These are phyloP conservation scores for Uloborus diversus DNA, from an alignment of 1,140 invertebrate species.

Conservation along the genomic window DNA sequence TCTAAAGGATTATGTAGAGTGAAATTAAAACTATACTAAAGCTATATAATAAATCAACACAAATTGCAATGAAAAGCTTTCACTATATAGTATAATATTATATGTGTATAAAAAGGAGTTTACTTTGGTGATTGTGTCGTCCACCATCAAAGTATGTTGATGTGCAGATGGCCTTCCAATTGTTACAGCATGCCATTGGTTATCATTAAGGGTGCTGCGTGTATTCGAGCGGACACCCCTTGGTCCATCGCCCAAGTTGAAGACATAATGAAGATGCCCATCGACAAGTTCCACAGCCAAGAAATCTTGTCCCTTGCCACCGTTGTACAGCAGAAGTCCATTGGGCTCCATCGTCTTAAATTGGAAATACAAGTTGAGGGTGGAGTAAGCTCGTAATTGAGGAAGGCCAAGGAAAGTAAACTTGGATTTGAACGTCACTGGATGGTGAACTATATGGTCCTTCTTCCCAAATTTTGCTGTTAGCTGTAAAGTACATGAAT, in stretches of 20 bases:
- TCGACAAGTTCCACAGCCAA: slow-evolving; percentile 88
- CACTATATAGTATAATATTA: no score
- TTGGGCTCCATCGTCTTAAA: slow-evolving; percentile 92
- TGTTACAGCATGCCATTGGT: slow-evolving; percentile 92
- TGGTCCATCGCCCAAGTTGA: slow-evolving; percentile 92
- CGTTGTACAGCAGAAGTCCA: slow-evolving; percentile 92
- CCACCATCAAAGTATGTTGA: slow-evolving; percentile 89
- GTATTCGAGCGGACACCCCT: slow-evolving; percentile 83
- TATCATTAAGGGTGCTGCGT: slow-evolving; percentile 86
- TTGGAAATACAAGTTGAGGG: slow-evolving; percentile 89
- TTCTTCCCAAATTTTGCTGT: slow-evolving; percentile 75
- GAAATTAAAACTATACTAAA: no score
- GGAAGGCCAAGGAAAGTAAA: slow-evolving; percentile 89
- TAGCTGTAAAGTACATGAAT: slow-evolving; percentile 68
- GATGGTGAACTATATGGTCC: slow-evolving; percentile 82
- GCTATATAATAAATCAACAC: no score
- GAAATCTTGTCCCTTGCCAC: slow-evolving; percentile 85
- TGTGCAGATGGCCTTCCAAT: slow-evolving; percentile 87
- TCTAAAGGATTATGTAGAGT: no score
- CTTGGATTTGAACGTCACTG: slow-evolving; percentile 91
- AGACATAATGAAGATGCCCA: slow-evolving; percentile 89
- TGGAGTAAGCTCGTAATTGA: slow-evolving; percentile 86
- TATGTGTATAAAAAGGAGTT: slow-evolving; percentile 63
- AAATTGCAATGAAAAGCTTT: no score
- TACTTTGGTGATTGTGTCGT: slow-evolving; percentile 87